These are phyloP conservation scores for Euphonia xanthogaster DNA, from an alignment of 2,797 vertebrate genomes.

Conservation along the genomic window DNA sequence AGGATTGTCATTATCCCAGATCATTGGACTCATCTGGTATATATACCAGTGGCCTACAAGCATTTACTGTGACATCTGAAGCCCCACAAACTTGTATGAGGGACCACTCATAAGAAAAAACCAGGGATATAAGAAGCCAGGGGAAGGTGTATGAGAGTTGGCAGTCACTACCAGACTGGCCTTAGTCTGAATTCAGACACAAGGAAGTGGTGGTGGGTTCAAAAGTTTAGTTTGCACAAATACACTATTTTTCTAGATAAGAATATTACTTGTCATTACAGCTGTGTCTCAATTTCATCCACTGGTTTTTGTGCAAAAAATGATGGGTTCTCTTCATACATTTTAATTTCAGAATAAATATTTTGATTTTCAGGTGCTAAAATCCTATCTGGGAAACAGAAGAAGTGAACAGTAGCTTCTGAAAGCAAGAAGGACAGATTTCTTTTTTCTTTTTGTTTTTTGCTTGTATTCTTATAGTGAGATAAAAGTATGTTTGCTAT, in stretches of 20 bases:
- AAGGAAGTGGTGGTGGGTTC: neutral
- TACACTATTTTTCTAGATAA: neutral
- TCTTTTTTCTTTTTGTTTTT: neutral
- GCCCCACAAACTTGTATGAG: accelerated
- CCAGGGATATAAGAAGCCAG: neutral
- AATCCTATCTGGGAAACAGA: neutral
- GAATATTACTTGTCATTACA: neutral
- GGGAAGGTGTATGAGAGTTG: accelerated
- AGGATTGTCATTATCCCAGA: neutral
- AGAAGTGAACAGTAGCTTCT: neutral
- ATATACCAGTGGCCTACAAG: neutral
- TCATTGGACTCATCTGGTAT: neutral
- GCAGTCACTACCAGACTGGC: neutral
- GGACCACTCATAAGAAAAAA: neutral
- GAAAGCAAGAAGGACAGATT: neutral
- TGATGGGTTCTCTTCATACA: neutral
- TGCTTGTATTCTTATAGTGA: neutral
- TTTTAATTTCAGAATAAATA: neutral
- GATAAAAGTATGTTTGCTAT: neutral
- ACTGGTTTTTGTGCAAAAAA: neutral
- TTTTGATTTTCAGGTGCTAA: neutral
- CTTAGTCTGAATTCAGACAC: neutral
- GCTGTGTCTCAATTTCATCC: neutral
- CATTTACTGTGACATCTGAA: neutral
- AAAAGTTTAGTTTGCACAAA: neutral